Evolutionary conservation across 2,113 vertebrate genomes (phyloP).

Genomic region (Chamaea fasciata): DNA sequence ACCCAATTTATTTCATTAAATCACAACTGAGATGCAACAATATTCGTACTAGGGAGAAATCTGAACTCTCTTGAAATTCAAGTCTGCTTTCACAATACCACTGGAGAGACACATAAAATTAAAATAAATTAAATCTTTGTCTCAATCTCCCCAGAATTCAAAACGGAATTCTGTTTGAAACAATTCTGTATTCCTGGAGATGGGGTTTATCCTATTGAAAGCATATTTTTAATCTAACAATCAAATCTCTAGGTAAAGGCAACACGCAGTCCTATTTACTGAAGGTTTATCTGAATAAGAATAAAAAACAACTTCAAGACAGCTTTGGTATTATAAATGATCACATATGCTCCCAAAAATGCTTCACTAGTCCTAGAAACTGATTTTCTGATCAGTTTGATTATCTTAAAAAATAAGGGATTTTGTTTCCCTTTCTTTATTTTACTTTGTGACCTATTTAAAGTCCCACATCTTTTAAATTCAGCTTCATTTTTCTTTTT

Average conservation of each 20-base stretch:
- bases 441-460: neutral
- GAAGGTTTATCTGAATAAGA: neutral
- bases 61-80: neutral
- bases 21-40: neutral
- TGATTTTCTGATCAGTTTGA: rapidly evolving
- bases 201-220: neutral
- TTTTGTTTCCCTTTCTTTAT: neutral
- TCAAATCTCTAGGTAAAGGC: neutral
- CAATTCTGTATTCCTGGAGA: neutral
- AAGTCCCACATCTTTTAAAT: neutral
- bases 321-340: neutral
- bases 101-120: neutral
- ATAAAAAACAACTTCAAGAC: neutral
- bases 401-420: neutral
- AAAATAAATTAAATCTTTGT: neutral
- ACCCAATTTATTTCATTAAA: neutral
- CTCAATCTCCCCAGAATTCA: neutral
- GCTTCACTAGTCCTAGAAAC: neutral
- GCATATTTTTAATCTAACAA: neutral
- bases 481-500: neutral
- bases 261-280: neutral
- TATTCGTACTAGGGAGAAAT: neutral
- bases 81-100: neutral
- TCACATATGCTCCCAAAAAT: neutral
- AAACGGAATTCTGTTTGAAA: neutral